These are phyloP conservation scores for Pedicia rivosa DNA, from an alignment of 2,888 invertebrate species.

Conservation along the genomic window DNA sequence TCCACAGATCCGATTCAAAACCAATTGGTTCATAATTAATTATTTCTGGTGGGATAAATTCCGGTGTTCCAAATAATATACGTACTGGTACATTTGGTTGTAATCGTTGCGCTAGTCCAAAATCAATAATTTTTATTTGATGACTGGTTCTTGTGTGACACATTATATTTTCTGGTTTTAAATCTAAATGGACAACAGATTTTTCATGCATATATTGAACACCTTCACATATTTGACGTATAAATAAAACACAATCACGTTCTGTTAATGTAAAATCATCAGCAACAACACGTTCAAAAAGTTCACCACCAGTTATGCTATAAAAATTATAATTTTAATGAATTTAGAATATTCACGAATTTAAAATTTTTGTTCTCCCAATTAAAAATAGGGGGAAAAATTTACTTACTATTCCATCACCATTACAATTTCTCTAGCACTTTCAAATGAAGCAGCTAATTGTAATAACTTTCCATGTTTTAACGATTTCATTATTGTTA, in stretches of 20 bases:
- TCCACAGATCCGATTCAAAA: conserved; percentile 87
- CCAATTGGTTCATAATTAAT: conserved; percentile 80
- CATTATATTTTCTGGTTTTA: conserved; percentile 94
- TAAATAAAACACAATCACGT: conserved; percentile 66
- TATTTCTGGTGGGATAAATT: conserved; percentile 86
- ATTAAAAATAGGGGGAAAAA: background rate
- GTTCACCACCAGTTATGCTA: conserved; percentile 84
- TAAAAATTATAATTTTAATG: conserved; percentile 16
- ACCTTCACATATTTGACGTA: conserved; percentile 83
- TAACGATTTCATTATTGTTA: conserved; percentile 71
- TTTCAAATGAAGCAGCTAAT: conserved; percentile 66
- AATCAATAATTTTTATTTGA: conserved; percentile 86
- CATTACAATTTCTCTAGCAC: conserved; percentile 60
- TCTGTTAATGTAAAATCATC: conserved; percentile 88
- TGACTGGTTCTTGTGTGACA: conserved; percentile 72
- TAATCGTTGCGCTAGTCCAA: conserved; percentile 69
- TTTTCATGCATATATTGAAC: conserved; percentile 77
- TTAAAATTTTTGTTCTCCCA: background rate
- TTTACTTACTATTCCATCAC: conserved; percentile 79
- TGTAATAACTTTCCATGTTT: conserved; percentile 73
- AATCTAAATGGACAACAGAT: conserved; percentile 73
- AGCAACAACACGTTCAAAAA: conserved; percentile 84
- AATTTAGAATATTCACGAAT: too few species aligned
- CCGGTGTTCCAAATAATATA: conserved; percentile 77
- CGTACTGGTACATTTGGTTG: conserved; percentile 48